Conservation (phyloP, 1,140 invertebrate genomes). For the Sarcophaga peregrina region DNA sequence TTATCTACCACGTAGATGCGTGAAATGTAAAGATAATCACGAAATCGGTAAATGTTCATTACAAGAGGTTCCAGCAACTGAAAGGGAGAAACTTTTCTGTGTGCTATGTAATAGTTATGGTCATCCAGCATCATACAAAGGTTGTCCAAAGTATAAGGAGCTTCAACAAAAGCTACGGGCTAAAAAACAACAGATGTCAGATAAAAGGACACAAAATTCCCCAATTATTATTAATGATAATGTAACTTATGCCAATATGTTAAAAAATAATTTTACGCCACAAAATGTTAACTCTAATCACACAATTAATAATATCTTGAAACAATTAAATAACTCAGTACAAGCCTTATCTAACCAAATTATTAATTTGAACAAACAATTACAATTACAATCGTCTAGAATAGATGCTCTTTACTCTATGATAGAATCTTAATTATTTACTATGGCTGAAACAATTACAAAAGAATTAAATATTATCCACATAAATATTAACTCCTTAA, state of each 20-base stretch:
- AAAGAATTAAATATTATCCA: slow-evolving; percentile 46
- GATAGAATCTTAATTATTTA: background rate
- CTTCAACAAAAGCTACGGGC: background rate
- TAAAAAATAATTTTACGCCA: background rate
- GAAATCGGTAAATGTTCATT: slow-evolving; percentile 3
- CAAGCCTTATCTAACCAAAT: slow-evolving; percentile 8
- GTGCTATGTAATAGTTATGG: slow-evolving; percentile 24
- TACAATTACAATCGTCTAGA: slow-evolving; percentile 32
- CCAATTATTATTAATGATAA: background rate
- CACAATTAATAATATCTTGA: background rate
- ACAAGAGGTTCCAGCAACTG: background rate
- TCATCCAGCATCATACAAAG: background rate
- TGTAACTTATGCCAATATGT: slow-evolving; percentile 24
- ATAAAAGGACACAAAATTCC: slow-evolving; percentile 14
- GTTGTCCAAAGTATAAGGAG: slow-evolving; percentile 8
- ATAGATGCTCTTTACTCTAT: slow-evolving; percentile 24
- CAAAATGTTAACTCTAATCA: background rate
- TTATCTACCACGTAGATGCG: slow-evolving; percentile 30
- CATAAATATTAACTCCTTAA: slow-evolving; percentile 28
- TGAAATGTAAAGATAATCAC: slow-evolving; percentile 21
- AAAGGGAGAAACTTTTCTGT: slow-evolving; percentile 32
- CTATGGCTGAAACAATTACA: background rate
- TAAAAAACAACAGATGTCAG: slow-evolving; percentile 15
- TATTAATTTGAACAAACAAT: slow-evolving; percentile 19
- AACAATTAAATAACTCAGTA: slow-evolving; percentile 35